phyloP scores from a whole-genome alignment of 2,888 invertebrate genomes.

The Trissonchulus latispiculum region DNA sequence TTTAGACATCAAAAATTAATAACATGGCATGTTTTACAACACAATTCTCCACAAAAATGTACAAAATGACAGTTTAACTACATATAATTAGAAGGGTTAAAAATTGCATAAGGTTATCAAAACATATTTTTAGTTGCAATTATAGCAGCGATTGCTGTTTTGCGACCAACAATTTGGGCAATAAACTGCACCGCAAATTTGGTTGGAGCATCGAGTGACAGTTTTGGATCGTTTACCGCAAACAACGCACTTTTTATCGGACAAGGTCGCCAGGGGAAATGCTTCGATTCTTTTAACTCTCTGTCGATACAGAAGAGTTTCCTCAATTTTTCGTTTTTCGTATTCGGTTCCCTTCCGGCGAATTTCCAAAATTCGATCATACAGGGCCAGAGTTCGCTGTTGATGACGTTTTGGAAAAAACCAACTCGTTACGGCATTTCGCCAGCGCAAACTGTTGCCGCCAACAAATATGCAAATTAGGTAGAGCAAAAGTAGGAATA shows the following conservation, averaged over 20 bases:
- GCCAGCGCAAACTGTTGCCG: neutral
- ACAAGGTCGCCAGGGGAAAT: neutral
- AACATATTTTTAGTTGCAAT: too few species aligned
- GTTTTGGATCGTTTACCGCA: neutral
- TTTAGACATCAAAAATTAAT: too few species aligned
- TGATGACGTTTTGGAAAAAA: constrained; percentile 11
- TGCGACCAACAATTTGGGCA: neutral
- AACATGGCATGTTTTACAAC: too few species aligned
- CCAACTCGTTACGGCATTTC: neutral
- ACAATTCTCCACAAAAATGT: too few species aligned
- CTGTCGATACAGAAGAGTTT: neutral
- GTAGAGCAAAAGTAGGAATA: neutral
- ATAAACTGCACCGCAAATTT: neutral
- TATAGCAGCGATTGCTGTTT: too few species aligned
- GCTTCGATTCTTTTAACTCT: neutral
- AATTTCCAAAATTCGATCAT: neutral
- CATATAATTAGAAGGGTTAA: too few species aligned
- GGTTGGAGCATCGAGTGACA: neutral
- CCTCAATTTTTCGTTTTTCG: neutral
- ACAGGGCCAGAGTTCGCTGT: neutral
- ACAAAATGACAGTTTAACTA: too few species aligned
- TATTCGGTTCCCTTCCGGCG: neutral
- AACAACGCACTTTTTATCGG: neutral
- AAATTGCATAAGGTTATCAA: too few species aligned
- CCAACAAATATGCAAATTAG: neutral